Evolutionary conservation across 2,113 vertebrate genomes (phyloP), one percentile per base, ranked within the genome.

Genomic region (Xenus cinereus): DNA sequence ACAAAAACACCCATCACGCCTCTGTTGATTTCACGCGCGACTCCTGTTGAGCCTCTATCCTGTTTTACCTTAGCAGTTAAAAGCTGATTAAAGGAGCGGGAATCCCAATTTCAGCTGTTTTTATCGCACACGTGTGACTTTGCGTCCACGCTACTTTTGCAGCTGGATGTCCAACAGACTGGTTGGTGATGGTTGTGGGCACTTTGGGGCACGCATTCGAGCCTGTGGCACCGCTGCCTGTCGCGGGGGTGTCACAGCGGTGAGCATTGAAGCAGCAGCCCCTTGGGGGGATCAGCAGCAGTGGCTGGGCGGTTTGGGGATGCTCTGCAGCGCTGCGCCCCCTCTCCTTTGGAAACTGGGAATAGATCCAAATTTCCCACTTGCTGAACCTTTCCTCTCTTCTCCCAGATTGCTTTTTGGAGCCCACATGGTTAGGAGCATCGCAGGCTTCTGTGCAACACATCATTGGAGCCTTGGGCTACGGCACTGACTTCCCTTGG

Each of bases 221-320:
- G n/a, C 39, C 41, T 2, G 2, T 3, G 9, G 10, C 12, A 5
- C 62, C n/a, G 7, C 27, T 78, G 54, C 41, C 30, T 45, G 30
- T 67, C 4, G 23, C 3, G 2, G 19, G 4, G 12, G 27, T 4
- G 4, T 37, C 1, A 1, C 51, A 56, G 69, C 4, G 1, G 7
- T 6, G 10, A 35, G 27, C 7, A 6, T 11, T 1, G 2, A 9
- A 26, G 62, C 3, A 2, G 14, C 12, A 8, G 39, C 24, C 6
- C 33, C 64, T 46, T 8, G 7, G 12, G 8, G 9, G 7, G 0
- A 19, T 64, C 32, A 32, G 35, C 51, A 79, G 53, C 24, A 46
- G 39, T 27, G 48, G 14, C 24, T 57, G 20, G 28, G 39, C 8
- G 7, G 6, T 24, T 62, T 54, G 75, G 33, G 28, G 35, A 32